A percentile compares a stretch with the other conserved stretches of the same genome.
Conservation (phyloP, 2,797 vertebrate species). For the Galaxias olidus region DNA sequence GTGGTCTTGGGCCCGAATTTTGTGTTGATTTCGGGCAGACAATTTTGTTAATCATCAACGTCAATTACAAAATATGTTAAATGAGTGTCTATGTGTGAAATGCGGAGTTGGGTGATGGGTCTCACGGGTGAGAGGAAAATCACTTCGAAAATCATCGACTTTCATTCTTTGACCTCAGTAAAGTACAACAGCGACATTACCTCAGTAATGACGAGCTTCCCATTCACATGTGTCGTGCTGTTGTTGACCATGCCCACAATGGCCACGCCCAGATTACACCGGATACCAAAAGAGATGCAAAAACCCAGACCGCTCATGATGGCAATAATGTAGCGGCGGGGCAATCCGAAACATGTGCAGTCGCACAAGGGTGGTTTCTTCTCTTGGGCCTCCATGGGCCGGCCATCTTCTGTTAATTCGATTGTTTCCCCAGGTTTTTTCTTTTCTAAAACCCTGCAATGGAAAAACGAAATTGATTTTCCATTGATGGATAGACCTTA, state of each 20-base stretch:
- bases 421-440: constrained; percentile 90
- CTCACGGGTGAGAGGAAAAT: too few relatives aligned
- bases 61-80: too few relatives aligned
- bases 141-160: too few relatives aligned
- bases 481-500: not conserved
- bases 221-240: constrained; percentile 92
- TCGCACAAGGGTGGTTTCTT: constrained; percentile 91
- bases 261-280: constrained; percentile 97
- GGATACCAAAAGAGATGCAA: constrained; percentile 99
- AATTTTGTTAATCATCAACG: too few relatives aligned
- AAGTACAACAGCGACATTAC: constrained; percentile 67
- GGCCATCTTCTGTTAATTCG: constrained; percentile 94
- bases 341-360: constrained; percentile 92
- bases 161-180: constrained; percentile 23
- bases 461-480: constrained; percentile 12
- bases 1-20: too few relatives aligned
- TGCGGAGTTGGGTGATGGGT: too few relatives aligned
- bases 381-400: constrained; percentile 81
- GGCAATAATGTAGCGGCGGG: constrained; percentile 96
- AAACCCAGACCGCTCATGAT: constrained; percentile 98
- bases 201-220: constrained; percentile 96
- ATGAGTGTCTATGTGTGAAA: too few relatives aligned
- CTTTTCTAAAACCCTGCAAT: constrained; percentile 87
- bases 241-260: constrained; percentile 99
- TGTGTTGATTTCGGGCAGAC: too few relatives aligned